Base-by-base conservation (phyloP, 2,113 vertebrate species). In the Podarcis cretensis region DNA sequence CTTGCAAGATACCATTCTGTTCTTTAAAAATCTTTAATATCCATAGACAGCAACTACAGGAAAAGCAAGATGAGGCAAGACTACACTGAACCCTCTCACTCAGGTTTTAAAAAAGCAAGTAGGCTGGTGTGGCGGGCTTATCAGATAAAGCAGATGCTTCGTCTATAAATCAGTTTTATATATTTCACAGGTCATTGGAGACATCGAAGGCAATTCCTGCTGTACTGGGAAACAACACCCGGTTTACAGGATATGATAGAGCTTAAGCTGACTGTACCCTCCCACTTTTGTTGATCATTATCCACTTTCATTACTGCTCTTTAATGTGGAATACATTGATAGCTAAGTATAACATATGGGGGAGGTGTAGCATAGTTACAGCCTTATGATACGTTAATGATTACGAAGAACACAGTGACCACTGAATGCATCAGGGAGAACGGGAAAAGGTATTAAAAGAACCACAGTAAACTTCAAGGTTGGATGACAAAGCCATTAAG, bases 141-240 rank as follows among this genome's bases (percentile, higher is more conserved):
- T 86, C 37, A 68, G 63, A 79, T 66, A 35, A 76, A 89, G 87
- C 73, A 89, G 27, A 82, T 63, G 81, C 57, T 27, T 81, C 88
- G 75, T 78, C 35, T 90, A 73, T 59, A 93, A 90, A 88, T 86
- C 27, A 69, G 81, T 86, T 89, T 73, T 81, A 83, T 37, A 5
- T 74, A 78, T 91, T 85, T 90, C 92, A 79, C 1, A 27, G 75
- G 40, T 59, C 71, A 37, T 18, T 54, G 76, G 57, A 91, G 84
- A 63, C 69, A 65, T 92, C 88, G 2, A n/a, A 57, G 84, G 86
- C 20, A 1, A 48, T 84, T 59, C 37, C 54, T 85, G 83, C 83
- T 86, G 83, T 82, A 83, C 6, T 0, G 0, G 30, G 91, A 71
- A 75, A 35, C 57, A 84, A 37, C 89, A 93, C 85, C 43, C 35